These are phyloP conservation scores for Melangyna quadrimaculata DNA, from an alignment of 2,888 invertebrate genomes.

Conservation along the genomic window DNA sequence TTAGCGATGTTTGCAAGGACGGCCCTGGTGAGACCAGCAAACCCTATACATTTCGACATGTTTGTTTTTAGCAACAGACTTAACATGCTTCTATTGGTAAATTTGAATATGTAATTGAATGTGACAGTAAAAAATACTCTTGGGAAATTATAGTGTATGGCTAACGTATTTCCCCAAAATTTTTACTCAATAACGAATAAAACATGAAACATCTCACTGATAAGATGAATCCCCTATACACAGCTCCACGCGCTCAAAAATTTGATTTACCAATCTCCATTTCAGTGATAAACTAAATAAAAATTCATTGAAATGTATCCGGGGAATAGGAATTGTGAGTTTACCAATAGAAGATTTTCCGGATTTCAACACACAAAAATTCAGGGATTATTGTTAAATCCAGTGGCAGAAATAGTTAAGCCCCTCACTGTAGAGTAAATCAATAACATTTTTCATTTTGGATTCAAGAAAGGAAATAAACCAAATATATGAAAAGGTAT, in stretches of 20 bases:
- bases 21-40: no score
- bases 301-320: not conserved
- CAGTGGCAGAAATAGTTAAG: slow-evolving; percentile 8
- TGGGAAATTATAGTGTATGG: slow-evolving; percentile 4
- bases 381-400: slow-evolving; percentile 15
- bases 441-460: not conserved
- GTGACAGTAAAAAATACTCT: not conserved
- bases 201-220: not conserved
- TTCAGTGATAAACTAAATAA: not conserved
- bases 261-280: not conserved
- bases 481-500: not conserved
- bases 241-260: not conserved
- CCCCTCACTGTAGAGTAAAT: not conserved
- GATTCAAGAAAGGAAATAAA: not conserved
- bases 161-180: not conserved
- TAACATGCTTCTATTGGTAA: not conserved
- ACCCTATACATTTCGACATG: no score
- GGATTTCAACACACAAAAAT: slow-evolving; percentile 5
- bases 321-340: not conserved
- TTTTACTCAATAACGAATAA: not conserved
- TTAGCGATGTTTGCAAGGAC: no score
- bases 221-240: not conserved
- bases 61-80: no score
- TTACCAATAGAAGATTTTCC: slow-evolving; percentile 3
- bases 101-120: not conserved